Conservation (phyloP, 2,888 invertebrate genomes). For the Andrena bucephala region DNA sequence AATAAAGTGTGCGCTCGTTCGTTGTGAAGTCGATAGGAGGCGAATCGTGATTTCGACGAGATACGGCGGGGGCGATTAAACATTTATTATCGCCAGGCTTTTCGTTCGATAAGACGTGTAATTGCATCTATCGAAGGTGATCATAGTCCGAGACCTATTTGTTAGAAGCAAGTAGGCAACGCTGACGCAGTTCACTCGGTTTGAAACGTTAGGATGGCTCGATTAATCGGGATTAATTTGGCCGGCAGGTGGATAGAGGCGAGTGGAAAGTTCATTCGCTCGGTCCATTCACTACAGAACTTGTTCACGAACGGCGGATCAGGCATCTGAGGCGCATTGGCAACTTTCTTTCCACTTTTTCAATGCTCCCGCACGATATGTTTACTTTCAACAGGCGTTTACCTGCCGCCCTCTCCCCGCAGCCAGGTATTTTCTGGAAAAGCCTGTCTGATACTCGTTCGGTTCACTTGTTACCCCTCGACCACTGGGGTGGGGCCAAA, state of each 20-base stretch:
- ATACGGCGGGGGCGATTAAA: background rate
- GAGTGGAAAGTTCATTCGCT: conserved; percentile 69
- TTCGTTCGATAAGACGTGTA: conserved; percentile 10
- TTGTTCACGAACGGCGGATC: conserved; percentile 65
- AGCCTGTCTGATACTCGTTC: conserved; percentile 1
- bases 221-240: conserved; percentile 53
- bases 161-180: background rate
- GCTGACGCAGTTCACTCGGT: too few relatives aligned
- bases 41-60: conserved; percentile 17
- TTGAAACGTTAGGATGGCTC: background rate
- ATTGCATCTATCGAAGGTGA: background rate
- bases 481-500: background rate
- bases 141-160: background rate
- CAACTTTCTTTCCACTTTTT: conserved; percentile 74
- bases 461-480: background rate
- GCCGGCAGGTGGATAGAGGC: conserved; percentile 19
- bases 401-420: conserved; percentile 3
- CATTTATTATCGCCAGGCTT: conserved; percentile 11
- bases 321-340: conserved; percentile 69
- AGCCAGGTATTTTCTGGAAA: conserved; percentile 33
- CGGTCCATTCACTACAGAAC: conserved; percentile 71
- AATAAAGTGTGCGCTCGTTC: background rate
- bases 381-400: conserved; percentile 68
- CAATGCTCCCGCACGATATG: conserved; percentile 58
- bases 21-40: conserved; percentile 7